These are phyloP conservation scores for Epinephelus coioides DNA, from an alignment of 2,797 vertebrate genomes.

Conservation along the genomic window DNA sequence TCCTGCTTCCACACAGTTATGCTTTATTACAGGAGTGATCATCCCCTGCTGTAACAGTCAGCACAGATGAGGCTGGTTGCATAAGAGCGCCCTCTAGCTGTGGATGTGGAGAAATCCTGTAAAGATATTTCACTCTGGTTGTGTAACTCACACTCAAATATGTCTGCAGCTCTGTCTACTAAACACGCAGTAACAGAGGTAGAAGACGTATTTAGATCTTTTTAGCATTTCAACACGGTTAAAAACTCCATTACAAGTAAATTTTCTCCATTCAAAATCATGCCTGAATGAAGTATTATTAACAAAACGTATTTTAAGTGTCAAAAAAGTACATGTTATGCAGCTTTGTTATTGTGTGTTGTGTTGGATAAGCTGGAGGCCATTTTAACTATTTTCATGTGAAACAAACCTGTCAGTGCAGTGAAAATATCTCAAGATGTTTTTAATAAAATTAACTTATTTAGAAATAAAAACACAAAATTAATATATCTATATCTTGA, in stretches of 20 bases:
- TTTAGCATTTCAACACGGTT: not conserved
- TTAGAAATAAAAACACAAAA: too few species aligned
- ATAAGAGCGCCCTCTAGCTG: constrained; percentile 65
- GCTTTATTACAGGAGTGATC: not conserved
- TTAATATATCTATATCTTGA: too few species aligned
- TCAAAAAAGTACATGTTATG: not conserved
- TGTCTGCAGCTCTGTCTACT: constrained; percentile 31
- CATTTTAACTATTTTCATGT: not conserved
- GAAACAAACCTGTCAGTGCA: not conserved
- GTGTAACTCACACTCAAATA: constrained; percentile 35
- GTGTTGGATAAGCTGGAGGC: too few species aligned
- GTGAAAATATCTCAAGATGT: not conserved
- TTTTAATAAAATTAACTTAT: too few species aligned
- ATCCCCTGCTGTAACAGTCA: not conserved
- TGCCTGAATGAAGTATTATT: not conserved
- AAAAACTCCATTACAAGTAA: not conserved
- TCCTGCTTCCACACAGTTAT: not conserved
- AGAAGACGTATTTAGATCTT: not conserved
- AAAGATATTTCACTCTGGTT: constrained; percentile 43
- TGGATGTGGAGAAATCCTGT: constrained; percentile 12
- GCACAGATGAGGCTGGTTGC: constrained; percentile 18
- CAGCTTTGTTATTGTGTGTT: not conserved
- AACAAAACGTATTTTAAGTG: not conserved
- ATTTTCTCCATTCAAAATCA: not conserved
- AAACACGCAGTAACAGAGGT: constrained; percentile 7